Conservation (phyloP, 2,888 invertebrate genomes). For the Amiota mariae region DNA sequence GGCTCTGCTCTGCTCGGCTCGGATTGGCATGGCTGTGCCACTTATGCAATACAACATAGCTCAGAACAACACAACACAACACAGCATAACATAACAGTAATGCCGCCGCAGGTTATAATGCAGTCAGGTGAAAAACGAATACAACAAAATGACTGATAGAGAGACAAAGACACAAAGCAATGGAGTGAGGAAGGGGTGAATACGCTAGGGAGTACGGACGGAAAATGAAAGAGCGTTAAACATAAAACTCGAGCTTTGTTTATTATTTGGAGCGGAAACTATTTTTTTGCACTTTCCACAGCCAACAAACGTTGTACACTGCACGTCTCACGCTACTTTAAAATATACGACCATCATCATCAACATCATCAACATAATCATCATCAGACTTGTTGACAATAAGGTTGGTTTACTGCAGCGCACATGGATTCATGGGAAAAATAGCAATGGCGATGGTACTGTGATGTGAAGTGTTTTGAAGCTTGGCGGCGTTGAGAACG, state of each 20-base stretch:
- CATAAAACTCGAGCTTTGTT: conserved; percentile 49
- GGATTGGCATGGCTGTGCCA: too few relatives aligned
- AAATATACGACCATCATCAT: neutral
- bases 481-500: too few relatives aligned
- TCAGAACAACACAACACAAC: neutral
- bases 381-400: neutral
- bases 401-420: neutral
- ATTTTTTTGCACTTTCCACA: conserved; percentile 13
- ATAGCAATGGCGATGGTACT: neutral
- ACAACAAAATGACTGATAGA: too few relatives aligned
- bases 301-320: neutral
- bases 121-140: too few relatives aligned
- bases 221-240: neutral
- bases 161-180: too few relatives aligned
- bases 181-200: too few relatives aligned
- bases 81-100: neutral
- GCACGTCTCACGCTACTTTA: neutral
- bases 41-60: too few relatives aligned
- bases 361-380: neutral
- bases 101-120: conserved; percentile 3
- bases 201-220: neutral
- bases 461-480: too few relatives aligned
- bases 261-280: conserved; percentile 63
- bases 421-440: neutral
- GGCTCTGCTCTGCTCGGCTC: too few relatives aligned